Evolutionary conservation across 2,113 vertebrate species (phyloP).

Genomic region (Syngnathoides biaculeatus): DNA sequence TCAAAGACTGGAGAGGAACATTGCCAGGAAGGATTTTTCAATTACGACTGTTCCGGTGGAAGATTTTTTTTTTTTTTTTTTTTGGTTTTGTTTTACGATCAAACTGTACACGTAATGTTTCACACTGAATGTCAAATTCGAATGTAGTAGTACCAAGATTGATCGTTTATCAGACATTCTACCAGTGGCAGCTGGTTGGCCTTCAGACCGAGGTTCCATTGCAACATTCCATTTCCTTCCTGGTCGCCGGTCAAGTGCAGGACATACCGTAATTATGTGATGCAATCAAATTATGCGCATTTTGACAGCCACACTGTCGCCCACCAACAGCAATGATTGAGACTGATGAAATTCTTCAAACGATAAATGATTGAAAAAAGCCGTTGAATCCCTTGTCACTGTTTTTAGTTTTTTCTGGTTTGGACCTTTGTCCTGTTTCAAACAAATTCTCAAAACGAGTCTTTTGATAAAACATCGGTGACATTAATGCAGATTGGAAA

Average conservation of each 20-base stretch:
- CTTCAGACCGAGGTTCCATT: not conserved
- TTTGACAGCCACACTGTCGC: not conserved
- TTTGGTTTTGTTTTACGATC: too few relatives aligned
- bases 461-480: not conserved
- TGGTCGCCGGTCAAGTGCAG: not conserved
- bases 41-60: not conserved
- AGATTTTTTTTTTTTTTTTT: too few relatives aligned
- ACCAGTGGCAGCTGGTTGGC: not conserved
- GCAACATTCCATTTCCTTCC: not conserved
- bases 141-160: not conserved
- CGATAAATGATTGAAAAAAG: not conserved
- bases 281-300: not conserved
- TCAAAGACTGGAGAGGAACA: not conserved
- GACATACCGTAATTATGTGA: not conserved
- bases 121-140: too few relatives aligned
- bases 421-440: not conserved
- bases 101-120: too few relatives aligned
- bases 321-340: not conserved
- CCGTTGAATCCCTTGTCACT: not conserved
- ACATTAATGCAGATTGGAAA: not conserved
- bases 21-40: not conserved
- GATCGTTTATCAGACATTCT: not conserved
- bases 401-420: not conserved
- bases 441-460: not conserved
- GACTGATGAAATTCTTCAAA: not conserved